Conservation (phyloP, 2,113 vertebrate genomes). For the Nothoprocta perdicaria region DNA sequence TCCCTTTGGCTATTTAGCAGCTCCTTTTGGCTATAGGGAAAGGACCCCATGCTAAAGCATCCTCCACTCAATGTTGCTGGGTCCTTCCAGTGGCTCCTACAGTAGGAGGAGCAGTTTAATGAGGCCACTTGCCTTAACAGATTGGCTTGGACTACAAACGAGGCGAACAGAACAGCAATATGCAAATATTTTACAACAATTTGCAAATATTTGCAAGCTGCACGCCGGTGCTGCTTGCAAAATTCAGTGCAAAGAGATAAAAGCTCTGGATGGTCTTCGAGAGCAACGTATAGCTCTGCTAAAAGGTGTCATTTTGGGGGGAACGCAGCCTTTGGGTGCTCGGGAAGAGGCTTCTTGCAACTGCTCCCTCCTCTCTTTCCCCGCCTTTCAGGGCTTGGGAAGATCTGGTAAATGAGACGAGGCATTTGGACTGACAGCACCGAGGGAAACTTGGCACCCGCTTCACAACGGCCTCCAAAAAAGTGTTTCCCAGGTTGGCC, state of each 20-base stretch:
- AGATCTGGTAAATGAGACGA: background rate
- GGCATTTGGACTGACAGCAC: background rate
- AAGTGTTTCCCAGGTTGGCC: slow-evolving; percentile 10
- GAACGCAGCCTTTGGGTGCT: background rate
- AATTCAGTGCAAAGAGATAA: background rate
- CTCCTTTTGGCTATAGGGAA: fast-evolving
- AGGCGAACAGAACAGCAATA: fast-evolving
- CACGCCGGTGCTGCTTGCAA: background rate
- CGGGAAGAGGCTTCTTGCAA: background rate
- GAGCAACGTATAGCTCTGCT: fast-evolving
- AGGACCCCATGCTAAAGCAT: background rate
- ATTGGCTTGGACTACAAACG: background rate
- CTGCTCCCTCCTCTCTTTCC: background rate
- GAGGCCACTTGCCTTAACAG: fast-evolving
- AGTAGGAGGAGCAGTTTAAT: background rate
- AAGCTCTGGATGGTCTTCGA: background rate
- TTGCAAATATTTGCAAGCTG: background rate
- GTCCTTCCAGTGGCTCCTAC: background rate
- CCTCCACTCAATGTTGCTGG: background rate
- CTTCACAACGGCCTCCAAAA: slow-evolving; percentile 33
- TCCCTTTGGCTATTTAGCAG: background rate
- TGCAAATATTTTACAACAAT: too few relatives aligned
- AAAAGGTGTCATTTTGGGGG: background rate
- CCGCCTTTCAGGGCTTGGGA: background rate
- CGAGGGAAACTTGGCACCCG: slow-evolving; percentile 26